Base-by-base conservation (phyloP, 2,113 vertebrate species). In the Empidonax alnorum region DNA sequence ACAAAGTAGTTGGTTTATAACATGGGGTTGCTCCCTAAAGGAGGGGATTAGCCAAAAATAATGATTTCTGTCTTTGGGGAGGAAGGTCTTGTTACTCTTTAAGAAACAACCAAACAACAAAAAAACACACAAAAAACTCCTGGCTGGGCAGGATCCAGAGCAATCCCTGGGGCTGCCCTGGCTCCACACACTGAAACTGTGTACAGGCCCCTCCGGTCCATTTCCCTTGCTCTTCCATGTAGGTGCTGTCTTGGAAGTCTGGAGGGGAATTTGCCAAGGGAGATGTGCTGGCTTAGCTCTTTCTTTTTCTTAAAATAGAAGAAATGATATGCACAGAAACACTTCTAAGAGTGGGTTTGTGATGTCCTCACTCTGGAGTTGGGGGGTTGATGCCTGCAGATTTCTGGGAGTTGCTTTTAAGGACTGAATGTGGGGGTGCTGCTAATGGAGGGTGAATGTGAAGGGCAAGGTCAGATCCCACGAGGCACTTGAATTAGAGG, bases 151-250 rank as follows among this genome's bases (percentile, higher is more conserved):
- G 23, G 56, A 42, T 53, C 75, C 11, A 0, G 27, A 23, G 46
- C 1, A 8, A 41, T 50, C 68, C 62, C 30, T 52, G 67, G 53
- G 25, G 19, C 58, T 84, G 31, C 41, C 2, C 1, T 11, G 25
- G 46, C 31, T 74, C 50, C 50, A 4, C 1, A 2, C 47, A 27
- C 27, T 11, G 33, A 5, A 33, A 4, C 39, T 24, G 14, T 9
- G 46, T 30, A 23, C 2, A 1, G 63, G 39, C 24, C 44, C 18
- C 5, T 37, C 27, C 0, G 1, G 27, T 28, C 20, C 4, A 0
- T 58, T 66, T 33, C 17, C 66, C 17, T 21, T 71, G 31, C 68
- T 61, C 35, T 69, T 50, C 44, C 52, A 24, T 0, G 0, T 6
- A 24, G 8, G 1, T 30, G 41, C 37, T 0, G 0, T 33, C 52